Evolutionary conservation across 2,888 invertebrate species (phyloP), one percentile per base, ranked within the genome.

Genomic region (Apamea crenata): DNA sequence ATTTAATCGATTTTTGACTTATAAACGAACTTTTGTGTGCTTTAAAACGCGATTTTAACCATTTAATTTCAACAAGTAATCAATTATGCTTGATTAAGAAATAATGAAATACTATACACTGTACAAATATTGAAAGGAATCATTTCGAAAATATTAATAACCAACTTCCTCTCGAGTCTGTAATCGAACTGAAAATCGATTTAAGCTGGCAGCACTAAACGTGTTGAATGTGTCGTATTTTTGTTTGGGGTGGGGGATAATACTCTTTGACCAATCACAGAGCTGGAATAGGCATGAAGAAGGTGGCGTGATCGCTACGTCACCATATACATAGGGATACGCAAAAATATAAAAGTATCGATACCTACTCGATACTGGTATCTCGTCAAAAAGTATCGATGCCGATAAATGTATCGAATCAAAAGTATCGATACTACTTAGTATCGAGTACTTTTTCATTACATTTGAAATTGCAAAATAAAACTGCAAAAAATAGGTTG

Each of bases 281-380:
- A 65, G 69, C 92, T 87, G 91, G 82, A 93, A 93, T 87, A 87
- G 90, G 91, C 91, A 93, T 93, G 92, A 93, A 94, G 87, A 95
- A 96, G 94, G 96, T 96, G 96, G 96, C 96, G 96, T 96, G 96
- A 96, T 96, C 95, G 72, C 95, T 94, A 96, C 96, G 96, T 96
- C 96, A 85, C 80, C 83, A 83, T 91, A 91, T 88, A 92, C 87
- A 92, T n/a, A n/a, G n/a, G n/a, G n/a, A n/a, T n/a, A n/a, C n/a
- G n/a, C n/a, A n/a, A n/a, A n/a, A n/a, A n/a, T n/a, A n/a, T n/a
- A n/a, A n/a, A n/a, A n/a, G n/a, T n/a, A n/a, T n/a, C n/a, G n/a
- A n/a, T n/a, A n/a, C n/a, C n/a, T n/a, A n/a, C n/a, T n/a, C n/a
- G n/a, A n/a, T n/a, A n/a, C n/a, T n/a, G n/a, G n/a, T n/a, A n/a